Evolutionary conservation across 2,888 invertebrate genomes (phyloP).

Genomic region (Sphecodes monilicornis): DNA sequence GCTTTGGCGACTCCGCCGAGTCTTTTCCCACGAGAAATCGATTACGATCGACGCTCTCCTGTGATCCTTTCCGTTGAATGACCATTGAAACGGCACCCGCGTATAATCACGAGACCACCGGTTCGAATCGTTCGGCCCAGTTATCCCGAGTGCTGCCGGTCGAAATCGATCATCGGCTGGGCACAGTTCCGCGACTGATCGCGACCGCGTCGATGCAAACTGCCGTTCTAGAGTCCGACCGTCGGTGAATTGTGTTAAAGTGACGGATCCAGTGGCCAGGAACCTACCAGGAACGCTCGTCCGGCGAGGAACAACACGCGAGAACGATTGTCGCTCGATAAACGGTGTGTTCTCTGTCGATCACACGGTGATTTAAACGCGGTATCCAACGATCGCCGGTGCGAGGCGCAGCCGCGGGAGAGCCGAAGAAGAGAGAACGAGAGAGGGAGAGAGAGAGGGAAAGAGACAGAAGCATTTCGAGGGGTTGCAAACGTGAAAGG

Average conservation of each 20-base stretch:
- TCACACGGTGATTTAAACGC: constrained; percentile 33
- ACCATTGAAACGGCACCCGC: constrained; percentile 9
- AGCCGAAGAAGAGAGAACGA: neutral
- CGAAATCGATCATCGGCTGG: constrained; percentile 9
- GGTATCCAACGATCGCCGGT: constrained; percentile 34
- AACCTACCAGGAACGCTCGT: neutral
- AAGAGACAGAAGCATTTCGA: neutral
- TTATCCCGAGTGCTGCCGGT: neutral
- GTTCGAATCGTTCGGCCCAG: constrained; percentile 1
- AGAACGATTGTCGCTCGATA: constrained; percentile 20
- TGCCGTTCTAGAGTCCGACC: constrained; percentile 46
- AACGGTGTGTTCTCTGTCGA: constrained; percentile 27
- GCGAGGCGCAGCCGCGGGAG: constrained; percentile 1
- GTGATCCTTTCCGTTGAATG: constrained; percentile 14
- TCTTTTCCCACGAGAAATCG: neutral
- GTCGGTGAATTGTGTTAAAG: constrained; percentile 70
- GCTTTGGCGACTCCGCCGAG: neutral
- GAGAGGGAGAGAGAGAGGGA: neutral
- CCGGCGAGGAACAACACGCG: neutral
- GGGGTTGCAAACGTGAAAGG: constrained; percentile 30
- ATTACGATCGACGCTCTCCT: neutral
- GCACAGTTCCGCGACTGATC: constrained; percentile 29
- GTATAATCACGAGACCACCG: constrained; percentile 34
- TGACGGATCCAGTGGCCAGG: constrained; percentile 50
- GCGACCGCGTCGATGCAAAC: constrained; percentile 58